Percentiles rank a stretch among this genome's conserved stretches.
These are phyloP conservation scores for Melinaea menophilus DNA, from an alignment of 2,888 invertebrate species.

Conservation along the genomic window DNA sequence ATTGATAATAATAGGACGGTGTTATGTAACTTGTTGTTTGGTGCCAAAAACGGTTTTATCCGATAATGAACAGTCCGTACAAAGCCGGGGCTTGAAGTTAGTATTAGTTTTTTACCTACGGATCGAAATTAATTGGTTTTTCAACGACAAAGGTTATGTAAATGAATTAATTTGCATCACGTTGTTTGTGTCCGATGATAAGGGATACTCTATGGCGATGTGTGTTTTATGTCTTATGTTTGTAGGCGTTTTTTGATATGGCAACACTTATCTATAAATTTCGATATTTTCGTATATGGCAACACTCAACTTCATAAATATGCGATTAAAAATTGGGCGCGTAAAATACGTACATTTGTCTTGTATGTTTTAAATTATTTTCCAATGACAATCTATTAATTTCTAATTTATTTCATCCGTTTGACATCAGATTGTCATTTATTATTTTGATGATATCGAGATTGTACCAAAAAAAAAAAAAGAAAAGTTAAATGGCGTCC, in stretches of 20 bases:
- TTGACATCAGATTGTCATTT: too few relatives aligned
- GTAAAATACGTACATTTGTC: too few relatives aligned
- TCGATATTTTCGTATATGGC: too few relatives aligned
- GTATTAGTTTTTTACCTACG: background rate
- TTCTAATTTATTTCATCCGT: too few relatives aligned
- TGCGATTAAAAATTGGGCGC: too few relatives aligned
- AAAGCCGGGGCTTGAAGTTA: conserved; percentile 5
- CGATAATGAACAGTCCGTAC: conserved; percentile 16
- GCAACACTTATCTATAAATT: too few relatives aligned
- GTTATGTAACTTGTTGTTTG: conserved; percentile 30
- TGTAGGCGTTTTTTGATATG: background rate
- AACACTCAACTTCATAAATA: too few relatives aligned
- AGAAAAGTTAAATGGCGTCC: too few relatives aligned
- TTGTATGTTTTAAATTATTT: too few relatives aligned
- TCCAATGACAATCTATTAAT: too few relatives aligned
- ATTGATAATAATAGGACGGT: conserved; percentile 31
- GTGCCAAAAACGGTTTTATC: conserved; percentile 26
- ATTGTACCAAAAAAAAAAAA: too few relatives aligned
- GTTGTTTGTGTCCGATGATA: conserved; percentile 36
- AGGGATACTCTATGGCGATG: conserved; percentile 18
- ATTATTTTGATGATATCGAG: too few relatives aligned
- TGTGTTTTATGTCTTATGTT: conserved; percentile 8
- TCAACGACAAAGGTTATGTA: conserved; percentile 50
- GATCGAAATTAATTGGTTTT: conserved; percentile 9
- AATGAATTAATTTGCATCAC: conserved; percentile 63